Evolutionary conservation across 2,888 invertebrate species (phyloP).

Genomic region (Pediacus dermestoides): DNA sequence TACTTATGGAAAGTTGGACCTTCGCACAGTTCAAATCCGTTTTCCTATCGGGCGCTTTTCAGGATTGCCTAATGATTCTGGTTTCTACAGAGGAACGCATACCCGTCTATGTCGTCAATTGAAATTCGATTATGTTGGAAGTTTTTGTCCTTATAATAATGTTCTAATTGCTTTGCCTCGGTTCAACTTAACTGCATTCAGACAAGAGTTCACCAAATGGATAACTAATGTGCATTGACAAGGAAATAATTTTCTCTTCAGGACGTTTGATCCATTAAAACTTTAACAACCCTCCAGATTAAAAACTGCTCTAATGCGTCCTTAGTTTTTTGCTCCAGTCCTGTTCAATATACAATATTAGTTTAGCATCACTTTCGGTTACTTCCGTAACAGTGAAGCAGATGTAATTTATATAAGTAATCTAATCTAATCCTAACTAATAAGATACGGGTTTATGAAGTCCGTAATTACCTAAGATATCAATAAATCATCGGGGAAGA

Average conservation of each 20-base stretch:
- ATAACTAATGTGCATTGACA: no score
- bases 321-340: no score
- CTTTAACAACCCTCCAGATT: constrained; percentile 10
- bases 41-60: constrained; percentile 9
- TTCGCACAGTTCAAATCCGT: constrained; percentile 10
- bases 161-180: constrained; percentile 22
- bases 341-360: no score
- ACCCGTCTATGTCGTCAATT: constrained; percentile 14
- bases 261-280: no score
- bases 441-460: constrained; percentile 31
- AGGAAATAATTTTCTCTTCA: no score
- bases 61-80: constrained; percentile 19
- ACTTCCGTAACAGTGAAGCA: constrained; percentile 25
- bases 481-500: constrained; percentile 30
- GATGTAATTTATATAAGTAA: constrained; percentile 34
- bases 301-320: no score
- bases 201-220: no score
- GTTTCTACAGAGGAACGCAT: no score
- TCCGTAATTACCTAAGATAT: constrained; percentile 28
- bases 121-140: constrained; percentile 22
- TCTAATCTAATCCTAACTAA: constrained; percentile 31
- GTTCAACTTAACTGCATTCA: no score
- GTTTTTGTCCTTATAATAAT: constrained; percentile 21
- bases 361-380: constrained; percentile 21
- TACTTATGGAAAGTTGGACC: constrained; percentile 32